Evolutionary conservation across 1,140 invertebrate species (phyloP), one percentile per base, ranked within the genome.

Genomic region (Psix sp.): DNA sequence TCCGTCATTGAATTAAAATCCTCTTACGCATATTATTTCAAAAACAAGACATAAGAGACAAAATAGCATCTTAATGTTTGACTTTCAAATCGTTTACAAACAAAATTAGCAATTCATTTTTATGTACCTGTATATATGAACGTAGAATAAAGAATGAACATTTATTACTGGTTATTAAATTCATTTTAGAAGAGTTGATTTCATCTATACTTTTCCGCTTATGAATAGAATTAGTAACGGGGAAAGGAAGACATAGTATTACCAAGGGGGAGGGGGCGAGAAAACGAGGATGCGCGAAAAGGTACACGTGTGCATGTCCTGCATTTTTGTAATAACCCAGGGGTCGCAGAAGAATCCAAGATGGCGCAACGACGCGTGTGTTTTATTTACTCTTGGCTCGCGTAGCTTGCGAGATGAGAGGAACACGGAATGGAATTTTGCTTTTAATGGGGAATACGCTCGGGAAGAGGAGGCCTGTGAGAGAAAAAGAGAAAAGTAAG

Each of bases 321-420:
- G 84, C 81, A 86, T 86, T 85, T 86, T 85, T 85, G 84, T 84
- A 84, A 85, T 85, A 85, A 85, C 80, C 80, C 81, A 82, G 77
- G 79, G 80, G 79, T 85, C 80, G 77, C 76, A 59, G 63, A 84
- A 82, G 85, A 86, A 86, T 86, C 84, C 82, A 85, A 85, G 74
- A 85, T 86, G 85, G 83, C 85, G 77, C 52, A 71, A 70, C 67
- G 72, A 63, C 76, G 78, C 63, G 74, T 74, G 76, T 77, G 78
- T 83, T 84, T 84, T 82, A 84, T 83, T 84, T 68, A 59, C 52
- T 48, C 62, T 59, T 68, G 42, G 45, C 57, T 66, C 68, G 75
- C 52, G 74, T 65, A 45, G 57, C 76, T 38, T 62, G 77, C 71
- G 57, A 76, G 75, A 80, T 65, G 79, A 76, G 77, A 76, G 77